These are phyloP conservation scores for Drosophila kuntzei DNA, from an alignment of 2,888 invertebrate species.

Conservation along the genomic window DNA sequence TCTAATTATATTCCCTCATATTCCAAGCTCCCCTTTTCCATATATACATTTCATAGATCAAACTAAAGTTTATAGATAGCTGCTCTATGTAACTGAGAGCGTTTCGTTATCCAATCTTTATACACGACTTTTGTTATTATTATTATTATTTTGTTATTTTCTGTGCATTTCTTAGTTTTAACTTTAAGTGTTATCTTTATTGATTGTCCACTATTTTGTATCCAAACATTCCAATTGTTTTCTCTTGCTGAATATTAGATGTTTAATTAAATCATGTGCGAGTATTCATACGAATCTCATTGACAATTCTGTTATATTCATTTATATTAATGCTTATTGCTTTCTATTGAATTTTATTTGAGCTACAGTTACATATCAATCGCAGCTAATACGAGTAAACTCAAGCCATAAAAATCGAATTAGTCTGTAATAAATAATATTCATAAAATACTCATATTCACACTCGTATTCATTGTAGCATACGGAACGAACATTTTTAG, in stretches of 20 bases:
- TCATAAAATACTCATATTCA: conserved; percentile 21
- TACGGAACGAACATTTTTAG: conserved; percentile 52
- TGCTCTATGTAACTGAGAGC: conserved; percentile 14
- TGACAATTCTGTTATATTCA: background rate
- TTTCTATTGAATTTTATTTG: conserved; percentile 9
- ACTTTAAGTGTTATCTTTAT: conserved; percentile 60
- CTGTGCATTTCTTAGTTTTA: conserved; percentile 34
- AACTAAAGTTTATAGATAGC: background rate
- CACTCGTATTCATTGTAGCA: conserved; percentile 25
- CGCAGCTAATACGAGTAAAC: conserved; percentile 15
- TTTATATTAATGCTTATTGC: background rate
- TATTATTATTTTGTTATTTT: conserved; percentile 21
- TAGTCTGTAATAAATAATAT: conserved; percentile 29
- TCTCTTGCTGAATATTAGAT: conserved; percentile 42
- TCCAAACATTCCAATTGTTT: conserved; percentile 54
- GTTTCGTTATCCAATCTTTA: background rate
- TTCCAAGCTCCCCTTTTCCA: conserved; percentile 48
- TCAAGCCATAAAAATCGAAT: conserved; percentile 49
- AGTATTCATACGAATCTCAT: conserved; percentile 2
- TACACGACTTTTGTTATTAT: conserved; percentile 4
- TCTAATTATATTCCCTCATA: conserved; percentile 4
- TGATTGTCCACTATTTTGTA: conserved; percentile 35
- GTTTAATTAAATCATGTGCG: background rate
- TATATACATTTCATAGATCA: conserved; percentile 1
- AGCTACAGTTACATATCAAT: conserved; percentile 44